phyloP scores from a whole-genome alignment of 2,797 vertebrate species.

The Triplophysa yarkandensis region DNA sequence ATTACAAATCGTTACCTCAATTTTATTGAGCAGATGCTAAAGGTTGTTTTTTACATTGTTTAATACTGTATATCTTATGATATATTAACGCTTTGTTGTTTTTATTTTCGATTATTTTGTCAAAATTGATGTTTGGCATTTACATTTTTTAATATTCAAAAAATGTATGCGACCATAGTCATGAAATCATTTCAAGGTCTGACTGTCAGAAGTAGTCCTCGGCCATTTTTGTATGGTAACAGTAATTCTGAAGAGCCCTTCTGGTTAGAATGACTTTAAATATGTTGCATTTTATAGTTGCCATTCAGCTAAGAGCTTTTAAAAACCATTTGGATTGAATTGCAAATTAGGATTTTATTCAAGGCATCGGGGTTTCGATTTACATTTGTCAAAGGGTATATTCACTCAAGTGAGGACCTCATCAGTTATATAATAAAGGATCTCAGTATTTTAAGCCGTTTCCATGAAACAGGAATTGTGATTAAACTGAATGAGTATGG shows the following conservation, averaged over 20 bases:
- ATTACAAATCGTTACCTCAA: background rate
- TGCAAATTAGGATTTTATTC: constrained; percentile 39
- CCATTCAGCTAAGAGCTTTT: constrained; percentile 14
- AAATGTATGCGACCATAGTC: background rate
- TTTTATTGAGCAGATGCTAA: background rate
- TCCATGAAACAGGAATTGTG: background rate
- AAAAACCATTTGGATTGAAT: constrained; percentile 36
- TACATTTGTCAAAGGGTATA: constrained; percentile 8
- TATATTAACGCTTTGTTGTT: too few relatives aligned
- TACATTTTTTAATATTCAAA: background rate
- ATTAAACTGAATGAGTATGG: background rate
- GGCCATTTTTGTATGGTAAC: constrained; percentile 14
- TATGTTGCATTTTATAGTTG: constrained; percentile 14
- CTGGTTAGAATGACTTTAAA: constrained; percentile 7
- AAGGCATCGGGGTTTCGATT: constrained; percentile 35
- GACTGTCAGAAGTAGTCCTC: constrained; percentile 1
- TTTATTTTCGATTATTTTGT: too few relatives aligned
- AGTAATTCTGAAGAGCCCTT: constrained; percentile 26
- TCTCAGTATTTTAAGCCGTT: background rate
- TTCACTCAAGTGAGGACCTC: constrained; percentile 1
- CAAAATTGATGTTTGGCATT: background rate
- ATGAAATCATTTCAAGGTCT: constrained; percentile 2
- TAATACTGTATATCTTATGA: too few relatives aligned
- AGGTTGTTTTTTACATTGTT: too few relatives aligned
- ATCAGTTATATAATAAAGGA: constrained; percentile 11